Evolutionary conservation across 2,797 vertebrate genomes (phyloP).

Genomic region (Xenentodon cancila): DNA sequence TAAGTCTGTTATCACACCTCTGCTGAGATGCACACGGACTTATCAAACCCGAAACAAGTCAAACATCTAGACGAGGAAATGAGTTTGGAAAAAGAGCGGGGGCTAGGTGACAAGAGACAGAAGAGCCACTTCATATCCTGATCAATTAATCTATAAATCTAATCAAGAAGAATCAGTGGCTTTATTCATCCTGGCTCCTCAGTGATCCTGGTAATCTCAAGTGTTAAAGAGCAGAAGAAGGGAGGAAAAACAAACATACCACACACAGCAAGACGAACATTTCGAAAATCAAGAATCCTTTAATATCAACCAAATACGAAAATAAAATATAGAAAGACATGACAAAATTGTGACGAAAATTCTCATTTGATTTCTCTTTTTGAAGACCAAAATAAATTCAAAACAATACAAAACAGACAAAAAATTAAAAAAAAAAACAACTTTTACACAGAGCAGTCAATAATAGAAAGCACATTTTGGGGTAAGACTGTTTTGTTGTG

Average conservation of each 20-base stretch:
- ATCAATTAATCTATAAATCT: conserved; percentile 77
- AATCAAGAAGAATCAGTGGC: conserved; percentile 71
- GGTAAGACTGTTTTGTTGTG: conserved; percentile 64
- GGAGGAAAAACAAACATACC: conserved; percentile 3
- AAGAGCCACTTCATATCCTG: conserved; percentile 60
- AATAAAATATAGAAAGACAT: conserved; percentile 73
- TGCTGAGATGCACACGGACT: conserved; percentile 54
- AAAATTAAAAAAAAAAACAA: conserved; percentile 54
- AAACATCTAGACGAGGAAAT: conserved; percentile 65
- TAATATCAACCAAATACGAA: conserved; percentile 79
- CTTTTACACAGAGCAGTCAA: conserved; percentile 69
- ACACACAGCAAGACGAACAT: conserved; percentile 30
- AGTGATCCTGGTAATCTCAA: conserved; percentile 28
- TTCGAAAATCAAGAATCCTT: conserved; percentile 79
- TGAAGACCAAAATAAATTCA: conserved; percentile 43
- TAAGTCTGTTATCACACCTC: conserved; percentile 53
- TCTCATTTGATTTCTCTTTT: conserved; percentile 37
- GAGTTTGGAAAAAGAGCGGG: conserved; percentile 35
- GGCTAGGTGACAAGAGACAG: conserved; percentile 52
- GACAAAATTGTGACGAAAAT: conserved; percentile 70
- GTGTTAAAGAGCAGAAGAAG: conserved; percentile 28
- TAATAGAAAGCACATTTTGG: conserved; percentile 77
- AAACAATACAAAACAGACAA: conserved; percentile 52
- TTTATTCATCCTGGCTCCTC: conserved; percentile 37
- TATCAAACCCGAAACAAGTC: conserved; percentile 56